Percentiles rank a stretch among this genome's conserved stretches.
Conservation (phyloP, 2,797 vertebrate species). For the Saxicola maurus region DNA sequence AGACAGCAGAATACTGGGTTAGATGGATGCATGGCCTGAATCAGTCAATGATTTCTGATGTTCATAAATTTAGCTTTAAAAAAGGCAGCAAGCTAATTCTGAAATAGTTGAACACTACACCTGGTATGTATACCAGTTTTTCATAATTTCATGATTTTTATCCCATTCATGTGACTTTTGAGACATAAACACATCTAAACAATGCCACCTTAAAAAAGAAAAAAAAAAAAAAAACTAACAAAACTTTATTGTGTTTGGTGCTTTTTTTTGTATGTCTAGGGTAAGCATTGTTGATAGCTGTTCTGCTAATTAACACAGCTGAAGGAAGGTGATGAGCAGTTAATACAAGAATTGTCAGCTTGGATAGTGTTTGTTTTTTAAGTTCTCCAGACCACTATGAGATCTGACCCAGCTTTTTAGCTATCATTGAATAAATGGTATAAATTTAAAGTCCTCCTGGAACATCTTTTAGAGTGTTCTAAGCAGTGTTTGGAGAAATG, state of each 20-base stretch:
- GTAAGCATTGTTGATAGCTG: background rate
- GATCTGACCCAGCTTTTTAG: background rate
- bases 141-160: background rate
- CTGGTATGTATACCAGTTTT: background rate
- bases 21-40: background rate
- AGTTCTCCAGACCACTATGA: background rate
- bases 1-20: background rate
- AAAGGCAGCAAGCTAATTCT: background rate
- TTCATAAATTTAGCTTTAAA: background rate
- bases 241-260: background rate
- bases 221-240: background rate
- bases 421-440: background rate
- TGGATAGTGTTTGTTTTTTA: background rate
- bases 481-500: background rate
- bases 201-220: background rate
- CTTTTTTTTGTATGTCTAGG: background rate
- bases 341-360: background rate
- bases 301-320: background rate
- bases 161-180: background rate
- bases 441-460: background rate
- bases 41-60: background rate
- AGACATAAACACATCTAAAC: background rate
- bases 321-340: background rate
- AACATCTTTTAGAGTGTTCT: background rate
- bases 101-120: background rate